Evolutionary conservation across 2,113 vertebrate genomes (phyloP).

Genomic region (Elachura formosa): DNA sequence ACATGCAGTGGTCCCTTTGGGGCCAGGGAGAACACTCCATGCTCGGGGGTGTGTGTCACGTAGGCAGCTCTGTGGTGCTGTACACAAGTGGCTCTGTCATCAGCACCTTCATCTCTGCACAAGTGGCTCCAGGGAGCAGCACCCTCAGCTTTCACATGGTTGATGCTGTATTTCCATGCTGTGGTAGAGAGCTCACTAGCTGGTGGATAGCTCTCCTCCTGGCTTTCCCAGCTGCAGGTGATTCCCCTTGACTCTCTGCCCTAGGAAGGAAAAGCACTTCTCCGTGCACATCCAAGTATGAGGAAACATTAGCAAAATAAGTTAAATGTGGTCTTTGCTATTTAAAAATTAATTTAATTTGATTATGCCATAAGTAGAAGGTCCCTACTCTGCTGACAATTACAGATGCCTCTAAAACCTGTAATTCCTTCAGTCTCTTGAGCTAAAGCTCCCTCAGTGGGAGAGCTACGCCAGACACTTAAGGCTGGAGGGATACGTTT

Average conservation of each 20-base stretch:
- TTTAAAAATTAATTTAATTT: not conserved
- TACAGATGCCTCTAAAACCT: not conserved
- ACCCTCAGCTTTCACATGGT: not conserved
- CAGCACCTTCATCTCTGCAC: not conserved
- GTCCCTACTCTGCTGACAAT: not conserved
- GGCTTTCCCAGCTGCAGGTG: not conserved
- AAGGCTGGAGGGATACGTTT: not conserved
- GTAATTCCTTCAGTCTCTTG: not conserved
- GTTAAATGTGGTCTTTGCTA: not conserved
- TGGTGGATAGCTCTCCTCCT: not conserved
- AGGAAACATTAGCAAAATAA: not conserved
- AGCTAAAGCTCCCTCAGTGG: not conserved
- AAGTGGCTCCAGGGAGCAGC: not conserved
- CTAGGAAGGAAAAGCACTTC: not conserved
- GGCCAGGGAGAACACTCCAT: not conserved
- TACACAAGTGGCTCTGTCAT: not conserved
- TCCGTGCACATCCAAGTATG: fast-evolving
- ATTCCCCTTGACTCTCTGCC: not conserved
- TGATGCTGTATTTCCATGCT: not conserved
- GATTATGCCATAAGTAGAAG: not conserved
- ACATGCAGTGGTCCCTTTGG: not conserved
- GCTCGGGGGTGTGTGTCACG: not conserved
- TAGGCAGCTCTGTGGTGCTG: not conserved
- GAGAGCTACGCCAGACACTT: not conserved
- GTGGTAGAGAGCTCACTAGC: not conserved